Evolutionary conservation across 2,888 invertebrate species (phyloP).

Genomic region (Tricholauxania praeusta): DNA sequence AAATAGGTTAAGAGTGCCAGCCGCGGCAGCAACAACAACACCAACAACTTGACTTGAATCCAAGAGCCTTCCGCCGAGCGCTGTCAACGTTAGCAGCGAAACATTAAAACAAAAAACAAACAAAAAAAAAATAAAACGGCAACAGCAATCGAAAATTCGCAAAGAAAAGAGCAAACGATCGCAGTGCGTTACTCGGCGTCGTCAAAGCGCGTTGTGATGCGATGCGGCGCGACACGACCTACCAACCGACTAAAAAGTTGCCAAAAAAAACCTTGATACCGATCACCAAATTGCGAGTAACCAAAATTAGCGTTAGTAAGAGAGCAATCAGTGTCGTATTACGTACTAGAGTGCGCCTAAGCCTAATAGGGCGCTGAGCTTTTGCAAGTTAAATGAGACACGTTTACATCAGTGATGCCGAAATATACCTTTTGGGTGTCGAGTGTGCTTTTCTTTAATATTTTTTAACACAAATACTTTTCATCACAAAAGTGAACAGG

Average conservation of each 20-base stretch:
- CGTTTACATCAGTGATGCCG: too few relatives aligned
- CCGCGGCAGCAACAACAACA: slow-evolving; percentile 35
- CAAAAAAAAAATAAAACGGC: slow-evolving; percentile 27
- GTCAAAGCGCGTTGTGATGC: slow-evolving; percentile 34
- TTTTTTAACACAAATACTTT: too few relatives aligned
- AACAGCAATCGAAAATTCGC: slow-evolving; percentile 33
- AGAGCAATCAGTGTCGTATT: neutral
- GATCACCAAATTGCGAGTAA: slow-evolving; percentile 53
- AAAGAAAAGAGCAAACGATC: slow-evolving; percentile 24
- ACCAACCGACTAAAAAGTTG: slow-evolving; percentile 63
- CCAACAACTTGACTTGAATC: slow-evolving; percentile 6
- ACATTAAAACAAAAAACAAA: neutral
- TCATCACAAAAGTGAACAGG: too few relatives aligned
- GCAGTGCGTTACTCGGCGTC: slow-evolving; percentile 35
- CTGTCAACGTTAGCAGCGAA: neutral
- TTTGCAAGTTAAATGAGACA: too few relatives aligned
- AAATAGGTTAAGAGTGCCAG: slow-evolving; percentile 63
- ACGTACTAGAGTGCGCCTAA: neutral
- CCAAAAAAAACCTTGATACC: slow-evolving; percentile 67
- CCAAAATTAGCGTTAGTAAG: slow-evolving; percentile 27
- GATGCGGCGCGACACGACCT: slow-evolving; percentile 54
- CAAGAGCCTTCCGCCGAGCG: slow-evolving; percentile 27
- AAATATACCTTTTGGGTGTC: too few relatives aligned
- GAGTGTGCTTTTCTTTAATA: too few relatives aligned
- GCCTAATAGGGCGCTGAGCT: too few relatives aligned